Base-by-base conservation (phyloP, 2,888 invertebrate species). In the Bibio marci region DNA sequence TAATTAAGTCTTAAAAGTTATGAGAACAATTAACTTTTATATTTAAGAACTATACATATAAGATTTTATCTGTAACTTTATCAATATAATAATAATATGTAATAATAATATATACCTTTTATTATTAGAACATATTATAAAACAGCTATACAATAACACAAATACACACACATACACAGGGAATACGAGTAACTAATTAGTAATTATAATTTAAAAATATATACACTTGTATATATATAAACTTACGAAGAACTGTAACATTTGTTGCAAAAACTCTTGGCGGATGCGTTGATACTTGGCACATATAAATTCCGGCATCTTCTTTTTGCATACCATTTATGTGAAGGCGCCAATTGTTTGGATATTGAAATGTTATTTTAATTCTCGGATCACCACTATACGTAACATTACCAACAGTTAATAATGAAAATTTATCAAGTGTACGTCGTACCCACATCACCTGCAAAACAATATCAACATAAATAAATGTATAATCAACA, bases 241-340 rank as follows among this genome's bases (percentile, higher is more conserved):
- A 64, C 67, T 71, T 69, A 81, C 81, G 76, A 55, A 80, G 64
- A 49, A 81, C 75, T 47, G 77, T 78, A 48, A 81, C 67, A 55
- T 80, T 79, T 43, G 79, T 73, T 52, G 77, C 71, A 53, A 80
- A 74, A 48, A 79, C 78, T 49, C 76, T 71, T 18, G 81, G 80
- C 17, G 81, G 81, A 62, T 81, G 78, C 33, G 80, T 81, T 41
- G 80, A 80, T 55, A 81, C 77, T 71, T 81, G 80, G 62, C 81
- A 81, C 70, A 80, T 76, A 55, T 81, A 81, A 41, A 75, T 63
- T 17, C 81, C 81, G 33, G 73, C 75, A 53, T 81, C 81, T 25
- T 75, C 69, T 44, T 69, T 67, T 51, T 73, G 75, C 28, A 80
- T 77, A 39, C 77, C 75, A 54, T 76, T 74, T 53, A 81, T 79